Percentiles rank a stretch among this genome's conserved stretches.
Evolutionary conservation across 2,113 vertebrate genomes (phyloP).

Genomic region (Oncorhynchus masou): DNA sequence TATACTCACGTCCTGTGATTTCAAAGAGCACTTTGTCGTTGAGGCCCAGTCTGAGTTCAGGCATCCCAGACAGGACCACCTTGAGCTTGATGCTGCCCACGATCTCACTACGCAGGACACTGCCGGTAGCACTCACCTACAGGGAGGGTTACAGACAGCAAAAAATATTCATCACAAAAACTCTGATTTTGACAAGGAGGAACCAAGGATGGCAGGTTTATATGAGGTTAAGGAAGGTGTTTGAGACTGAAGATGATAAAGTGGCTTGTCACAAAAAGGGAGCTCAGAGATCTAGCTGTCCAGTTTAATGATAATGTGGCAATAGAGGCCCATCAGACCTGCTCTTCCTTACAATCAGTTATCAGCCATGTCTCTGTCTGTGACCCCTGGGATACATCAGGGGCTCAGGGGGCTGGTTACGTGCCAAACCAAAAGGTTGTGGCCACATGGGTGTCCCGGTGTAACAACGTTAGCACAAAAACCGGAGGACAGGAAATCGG

Average conservation of each 20-base stretch:
- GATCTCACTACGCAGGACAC: slow-evolving; percentile 87
- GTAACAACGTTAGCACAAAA: not conserved
- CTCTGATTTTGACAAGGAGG: not conserved
- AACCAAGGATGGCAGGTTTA: not conserved
- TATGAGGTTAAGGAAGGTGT: not conserved
- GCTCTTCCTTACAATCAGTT: slow-evolving; percentile 23
- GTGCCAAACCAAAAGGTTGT: not conserved
- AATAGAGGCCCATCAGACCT: slow-evolving; percentile 37
- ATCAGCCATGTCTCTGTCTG: not conserved
- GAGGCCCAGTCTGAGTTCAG: slow-evolving; percentile 86
- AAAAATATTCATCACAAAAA: not conserved
- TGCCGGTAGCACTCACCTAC: slow-evolving; percentile 84
- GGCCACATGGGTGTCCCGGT: not conserved
- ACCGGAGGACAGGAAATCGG: slow-evolving; percentile 23
- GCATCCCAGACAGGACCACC: slow-evolving; percentile 90
- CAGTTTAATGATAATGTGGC: slow-evolving; percentile 26
- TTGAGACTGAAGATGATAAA: slow-evolving; percentile 11
- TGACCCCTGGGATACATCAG: not conserved
- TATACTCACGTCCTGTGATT: slow-evolving; percentile 86
- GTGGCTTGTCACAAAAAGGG: slow-evolving; percentile 3
- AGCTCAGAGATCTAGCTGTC: slow-evolving; percentile 10
- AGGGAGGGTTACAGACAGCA: not conserved
- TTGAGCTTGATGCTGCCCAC: slow-evolving; percentile 86
- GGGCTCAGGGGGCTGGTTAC: not conserved
- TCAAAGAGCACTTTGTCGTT: slow-evolving; percentile 92